These are phyloP conservation scores for Ophioninae sp. DNA, from an alignment of 2,888 invertebrate genomes.

Conservation along the genomic window DNA sequence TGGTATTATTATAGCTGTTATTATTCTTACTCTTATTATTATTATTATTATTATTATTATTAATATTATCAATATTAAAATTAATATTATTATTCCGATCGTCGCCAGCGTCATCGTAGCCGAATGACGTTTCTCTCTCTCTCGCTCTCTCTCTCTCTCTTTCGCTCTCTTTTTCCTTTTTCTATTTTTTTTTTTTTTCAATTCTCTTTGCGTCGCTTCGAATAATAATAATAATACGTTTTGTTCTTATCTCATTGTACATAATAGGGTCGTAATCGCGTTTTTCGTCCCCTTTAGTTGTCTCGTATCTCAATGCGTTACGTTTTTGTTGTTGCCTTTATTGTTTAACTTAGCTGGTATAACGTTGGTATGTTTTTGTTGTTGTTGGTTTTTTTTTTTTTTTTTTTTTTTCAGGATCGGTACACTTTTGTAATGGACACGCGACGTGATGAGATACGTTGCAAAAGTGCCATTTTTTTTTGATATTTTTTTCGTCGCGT, in stretches of 20 bases:
- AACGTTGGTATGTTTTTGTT: too few relatives aligned
- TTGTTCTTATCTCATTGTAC: constrained; percentile 55
- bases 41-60: constrained; percentile 55
- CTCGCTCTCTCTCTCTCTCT: constrained; percentile 23
- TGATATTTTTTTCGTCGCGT: constrained; percentile 70
- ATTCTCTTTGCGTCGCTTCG: not conserved
- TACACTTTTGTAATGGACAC: constrained; percentile 54
- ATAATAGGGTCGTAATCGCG: constrained; percentile 21
- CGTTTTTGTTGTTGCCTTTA: not conserved
- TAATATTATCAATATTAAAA: constrained; percentile 45
- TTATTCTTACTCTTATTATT: constrained; percentile 29
- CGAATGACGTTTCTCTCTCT: constrained; percentile 47
- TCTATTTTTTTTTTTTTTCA: not conserved
- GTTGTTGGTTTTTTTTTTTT: too few relatives aligned
- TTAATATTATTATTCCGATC: constrained; percentile 40
- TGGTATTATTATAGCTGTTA: constrained; percentile 42
- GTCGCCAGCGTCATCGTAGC: constrained; percentile 40
- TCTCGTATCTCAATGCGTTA: constrained; percentile 12
- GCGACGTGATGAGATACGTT: constrained; percentile 79
- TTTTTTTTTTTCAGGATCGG: constrained; percentile 2
- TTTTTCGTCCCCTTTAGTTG: not conserved
- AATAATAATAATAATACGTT: constrained; percentile 21
- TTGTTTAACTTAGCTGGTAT: constrained; percentile 34
- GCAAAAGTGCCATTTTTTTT: constrained; percentile 75
- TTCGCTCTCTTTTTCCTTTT: constrained; percentile 29